Conservation (phyloP, 2,113 vertebrate species). For the Clinocottus analis region DNA sequence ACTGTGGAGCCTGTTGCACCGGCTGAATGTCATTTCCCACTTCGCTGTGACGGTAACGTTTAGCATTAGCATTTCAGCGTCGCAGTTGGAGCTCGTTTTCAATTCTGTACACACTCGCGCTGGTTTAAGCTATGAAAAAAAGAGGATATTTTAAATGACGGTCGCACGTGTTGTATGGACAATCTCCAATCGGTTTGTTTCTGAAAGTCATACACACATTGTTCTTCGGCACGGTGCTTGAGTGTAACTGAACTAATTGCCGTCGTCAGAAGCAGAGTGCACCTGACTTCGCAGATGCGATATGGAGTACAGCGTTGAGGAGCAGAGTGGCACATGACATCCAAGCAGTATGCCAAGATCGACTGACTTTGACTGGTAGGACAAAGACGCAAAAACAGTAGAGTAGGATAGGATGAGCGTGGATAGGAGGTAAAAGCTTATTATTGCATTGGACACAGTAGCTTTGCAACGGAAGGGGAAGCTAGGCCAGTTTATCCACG, state of each 20-base stretch:
- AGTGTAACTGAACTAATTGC: neutral
- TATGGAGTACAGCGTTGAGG: neutral
- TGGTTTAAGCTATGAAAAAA: neutral
- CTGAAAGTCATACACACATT: neutral
- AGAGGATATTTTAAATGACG: neutral
- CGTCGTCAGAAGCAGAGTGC: neutral
- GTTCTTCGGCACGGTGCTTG: neutral
- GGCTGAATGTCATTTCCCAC: neutral
- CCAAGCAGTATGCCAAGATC: neutral
- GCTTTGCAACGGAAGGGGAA: constrained; percentile 63
- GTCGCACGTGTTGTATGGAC: too few species aligned
- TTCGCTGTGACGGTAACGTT: neutral
- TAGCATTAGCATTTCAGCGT: neutral
- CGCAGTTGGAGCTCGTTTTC: neutral
- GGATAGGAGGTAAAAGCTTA: constrained; percentile 45
- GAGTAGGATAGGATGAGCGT: constrained; percentile 12
- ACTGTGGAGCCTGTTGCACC: neutral
- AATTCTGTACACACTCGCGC: neutral
- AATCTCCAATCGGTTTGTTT: too few species aligned
- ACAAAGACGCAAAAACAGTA: constrained; percentile 36
- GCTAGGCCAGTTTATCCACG: constrained; percentile 62
- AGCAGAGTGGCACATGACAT: neutral
- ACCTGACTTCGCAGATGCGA: neutral
- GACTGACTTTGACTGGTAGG: constrained; percentile 29
- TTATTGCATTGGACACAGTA: constrained; percentile 58